Evolutionary conservation across 1,140 invertebrate genomes (phyloP), one percentile per base, ranked within the genome.

Genomic region (Phortica variegata): DNA sequence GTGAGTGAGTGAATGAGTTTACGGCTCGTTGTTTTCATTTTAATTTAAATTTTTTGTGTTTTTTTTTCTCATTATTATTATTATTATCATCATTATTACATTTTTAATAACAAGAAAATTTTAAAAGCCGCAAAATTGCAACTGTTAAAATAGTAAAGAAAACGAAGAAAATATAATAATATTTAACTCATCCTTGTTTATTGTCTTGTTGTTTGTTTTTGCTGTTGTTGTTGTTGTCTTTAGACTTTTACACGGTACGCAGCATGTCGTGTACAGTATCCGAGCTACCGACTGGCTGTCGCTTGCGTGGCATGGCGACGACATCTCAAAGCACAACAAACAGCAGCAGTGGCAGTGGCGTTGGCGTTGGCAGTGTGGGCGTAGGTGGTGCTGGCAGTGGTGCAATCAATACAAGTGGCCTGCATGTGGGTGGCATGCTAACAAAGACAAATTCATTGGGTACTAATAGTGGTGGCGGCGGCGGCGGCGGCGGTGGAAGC

Each of bases 261-360:
- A 52, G 39, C 56, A 75, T 76, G 74, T 76, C 74, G 61, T 76
- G 74, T 48, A 76, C 69, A 46, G 69, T 76, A 29, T 76, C 74
- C 16, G 74, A 76, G 56, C 54, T 76, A 53, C 73, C 74, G 44
- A 61, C 69, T 56, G 73, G 74, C 55, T 74, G 71, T 63, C 69
- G 73, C 45, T 49, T 76, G 44, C 74, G 74, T 55, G 73, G 73
- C 59, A 75, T 75, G 65, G 66, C 65, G 49, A 60, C 73, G 49
- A 59, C 62, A 42, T 58, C 72, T 52, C 63, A 70, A 51, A 58
- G 55, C 40, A 49, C 46, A 32, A 50, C 53, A 20, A 53, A 50
- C 42, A 49, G 53, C 43, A 56, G 61, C 36, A 33, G 52, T n/a
- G 34, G 23, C 10, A 23, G 31, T 21, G 36, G 29, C 19, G 37